Conservation (phyloP, 2,888 invertebrate species). For the Gortyna flavago region DNA sequence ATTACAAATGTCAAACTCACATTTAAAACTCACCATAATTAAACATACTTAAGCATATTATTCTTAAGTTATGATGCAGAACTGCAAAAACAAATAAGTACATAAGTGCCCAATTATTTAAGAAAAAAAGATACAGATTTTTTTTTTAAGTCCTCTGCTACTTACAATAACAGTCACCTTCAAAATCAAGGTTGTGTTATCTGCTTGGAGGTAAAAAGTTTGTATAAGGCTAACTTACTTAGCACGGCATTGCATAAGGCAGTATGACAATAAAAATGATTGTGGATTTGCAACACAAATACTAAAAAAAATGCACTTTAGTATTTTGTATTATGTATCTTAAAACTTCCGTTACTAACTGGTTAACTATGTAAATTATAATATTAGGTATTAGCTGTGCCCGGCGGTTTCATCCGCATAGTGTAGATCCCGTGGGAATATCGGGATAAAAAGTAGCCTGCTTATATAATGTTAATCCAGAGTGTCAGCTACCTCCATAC, state of each 20-base stretch:
- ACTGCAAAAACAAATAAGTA: background rate
- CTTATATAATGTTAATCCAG: too few species aligned
- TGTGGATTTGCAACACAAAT: background rate
- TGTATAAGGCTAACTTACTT: slow-evolving; percentile 33
- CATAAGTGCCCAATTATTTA: slow-evolving; percentile 15
- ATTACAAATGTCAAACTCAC: background rate
- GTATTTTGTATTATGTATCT: background rate
- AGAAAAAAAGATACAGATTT: slow-evolving; percentile 18
- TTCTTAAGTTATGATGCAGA: background rate
- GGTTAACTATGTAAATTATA: too few species aligned
- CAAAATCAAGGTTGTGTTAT: slow-evolving; percentile 65
- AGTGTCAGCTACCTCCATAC: too few species aligned
- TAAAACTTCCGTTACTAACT: background rate
- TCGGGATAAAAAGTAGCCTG: too few species aligned
- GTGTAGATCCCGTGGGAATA: too few species aligned
- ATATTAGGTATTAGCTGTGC: too few species aligned
- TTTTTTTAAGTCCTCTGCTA: slow-evolving; percentile 13
- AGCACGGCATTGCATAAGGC: background rate
- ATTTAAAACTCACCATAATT: slow-evolving; percentile 11
- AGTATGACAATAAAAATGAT: background rate
- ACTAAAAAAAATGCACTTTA: too few species aligned
- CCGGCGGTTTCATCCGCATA: too few species aligned
- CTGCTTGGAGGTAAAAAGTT: slow-evolving; percentile 31
- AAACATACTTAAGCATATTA: too few species aligned
- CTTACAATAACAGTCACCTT: slow-evolving; percentile 54